A percentile compares a stretch with the other conserved stretches of the same genome.
Conservation (phyloP, 2,888 invertebrate genomes). For the Achlya flavicornis region DNA sequence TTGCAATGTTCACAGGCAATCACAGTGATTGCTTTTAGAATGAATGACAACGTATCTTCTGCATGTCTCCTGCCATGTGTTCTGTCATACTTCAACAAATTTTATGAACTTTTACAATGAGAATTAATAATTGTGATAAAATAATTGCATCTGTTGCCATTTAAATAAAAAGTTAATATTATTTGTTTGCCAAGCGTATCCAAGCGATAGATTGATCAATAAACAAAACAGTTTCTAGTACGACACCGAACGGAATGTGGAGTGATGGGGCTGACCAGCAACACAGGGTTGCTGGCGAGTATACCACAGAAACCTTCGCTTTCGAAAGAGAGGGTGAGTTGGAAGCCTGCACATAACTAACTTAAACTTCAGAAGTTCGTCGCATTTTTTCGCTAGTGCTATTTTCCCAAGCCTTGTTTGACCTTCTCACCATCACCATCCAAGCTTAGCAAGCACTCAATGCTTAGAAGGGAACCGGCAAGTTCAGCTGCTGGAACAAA, state of each 20-base stretch:
- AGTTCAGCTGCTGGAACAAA: no score
- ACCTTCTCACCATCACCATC: no score
- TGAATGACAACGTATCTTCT: not conserved
- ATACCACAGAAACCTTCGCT: conserved; percentile 73
- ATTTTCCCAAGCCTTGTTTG: no score
- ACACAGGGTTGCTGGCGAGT: conserved; percentile 86
- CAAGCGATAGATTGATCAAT: conserved; percentile 68
- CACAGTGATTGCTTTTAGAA: not conserved
- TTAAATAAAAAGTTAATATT: not conserved
- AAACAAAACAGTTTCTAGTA: conserved; percentile 22
- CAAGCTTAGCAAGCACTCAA: no score
- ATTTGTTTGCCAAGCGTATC: conserved; percentile 43
- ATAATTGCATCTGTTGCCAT: no score
- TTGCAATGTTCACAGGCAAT: not conserved
- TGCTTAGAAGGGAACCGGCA: no score
- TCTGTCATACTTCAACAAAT: conserved; percentile 15
- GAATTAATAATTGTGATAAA: no score
- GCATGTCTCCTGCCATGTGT: conserved; percentile 9
- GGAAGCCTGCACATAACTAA: not conserved
- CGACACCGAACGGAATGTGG: conserved; percentile 21
- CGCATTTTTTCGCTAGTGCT: no score
- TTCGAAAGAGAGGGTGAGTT: conserved; percentile 60
- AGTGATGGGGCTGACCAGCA: conserved; percentile 85
- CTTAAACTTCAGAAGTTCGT: no score
- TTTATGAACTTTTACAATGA: not conserved